Conservation (phyloP, 2,113 vertebrate genomes). For the Syngnathus scovelli region DNA sequence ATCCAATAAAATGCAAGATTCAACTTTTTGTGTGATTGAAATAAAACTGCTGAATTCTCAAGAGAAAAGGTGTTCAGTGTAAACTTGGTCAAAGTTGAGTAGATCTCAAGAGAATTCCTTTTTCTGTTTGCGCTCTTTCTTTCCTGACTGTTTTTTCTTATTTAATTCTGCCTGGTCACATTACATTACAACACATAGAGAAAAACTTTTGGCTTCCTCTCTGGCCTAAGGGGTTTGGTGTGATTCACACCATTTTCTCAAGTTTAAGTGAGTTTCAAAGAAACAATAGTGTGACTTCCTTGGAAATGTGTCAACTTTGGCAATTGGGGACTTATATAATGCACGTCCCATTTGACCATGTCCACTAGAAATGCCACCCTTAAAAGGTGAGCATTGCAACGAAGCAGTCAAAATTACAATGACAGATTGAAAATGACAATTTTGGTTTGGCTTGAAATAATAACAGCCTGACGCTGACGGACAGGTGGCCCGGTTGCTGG, state of each 20-base stretch:
- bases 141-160: slow-evolving; percentile 48
- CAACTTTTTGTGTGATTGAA: not conserved
- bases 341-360: slow-evolving; percentile 58
- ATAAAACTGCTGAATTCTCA: not conserved
- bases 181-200: slow-evolving; percentile 25
- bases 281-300: slow-evolving; percentile 60
- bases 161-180: slow-evolving; percentile 43
- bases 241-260: slow-evolving; percentile 65
- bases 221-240: slow-evolving; percentile 61
- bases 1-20: not conserved
- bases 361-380: slow-evolving; percentile 57
- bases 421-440: no score
- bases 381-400: slow-evolving; percentile 50
- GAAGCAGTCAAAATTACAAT: not conserved
- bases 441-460: no score
- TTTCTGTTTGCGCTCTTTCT: slow-evolving; percentile 20
- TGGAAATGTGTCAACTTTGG: slow-evolving; percentile 44
- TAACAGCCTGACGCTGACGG: no score
- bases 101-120: slow-evolving; percentile 32
- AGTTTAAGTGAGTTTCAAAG: slow-evolving; percentile 55
- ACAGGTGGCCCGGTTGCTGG: no score
- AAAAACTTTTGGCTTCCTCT: slow-evolving; percentile 34
- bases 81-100: slow-evolving; percentile 20
- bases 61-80: slow-evolving; percentile 3
- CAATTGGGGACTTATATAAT: slow-evolving; percentile 62